phyloP scores from a whole-genome alignment of 2,797 vertebrate genomes.

The Crenichthys baileyi region DNA sequence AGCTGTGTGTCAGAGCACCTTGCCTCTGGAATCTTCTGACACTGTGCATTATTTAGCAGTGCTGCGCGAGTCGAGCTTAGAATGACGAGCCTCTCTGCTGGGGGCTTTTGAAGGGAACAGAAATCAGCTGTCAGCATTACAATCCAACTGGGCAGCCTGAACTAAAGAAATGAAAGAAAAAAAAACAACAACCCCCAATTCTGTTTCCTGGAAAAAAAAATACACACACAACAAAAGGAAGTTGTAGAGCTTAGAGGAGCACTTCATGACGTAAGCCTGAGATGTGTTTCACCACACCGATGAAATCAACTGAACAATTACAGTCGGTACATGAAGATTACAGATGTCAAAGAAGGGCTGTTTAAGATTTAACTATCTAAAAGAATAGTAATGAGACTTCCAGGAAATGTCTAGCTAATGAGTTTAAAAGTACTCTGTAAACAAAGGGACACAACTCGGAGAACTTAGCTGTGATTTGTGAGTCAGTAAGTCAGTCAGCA shows the following conservation, averaged over 20 bases:
- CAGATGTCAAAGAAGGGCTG: conserved; percentile 62
- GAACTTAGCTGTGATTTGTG: conserved; percentile 36
- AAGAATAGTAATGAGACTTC: conserved; percentile 55
- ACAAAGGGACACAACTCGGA: conserved; percentile 32
- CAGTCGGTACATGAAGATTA: conserved; percentile 37
- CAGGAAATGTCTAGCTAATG: conserved; percentile 36
- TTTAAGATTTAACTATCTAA: conserved; percentile 43
- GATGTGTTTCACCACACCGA: conserved; percentile 27
- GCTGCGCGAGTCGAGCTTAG: conserved; percentile 39
- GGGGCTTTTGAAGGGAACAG: conserved; percentile 57
- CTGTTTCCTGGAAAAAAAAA: conserved; percentile 34
- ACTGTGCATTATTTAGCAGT: conserved; percentile 68
- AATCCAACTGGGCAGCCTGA: conserved; percentile 30
- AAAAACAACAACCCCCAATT: conserved; percentile 14
- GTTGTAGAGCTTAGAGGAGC: conserved; percentile 22
- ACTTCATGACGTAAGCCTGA: conserved; percentile 30
- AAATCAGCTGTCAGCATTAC: conserved; percentile 57
- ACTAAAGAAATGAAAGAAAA: conserved; percentile 35
- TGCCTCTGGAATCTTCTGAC: conserved; percentile 57
- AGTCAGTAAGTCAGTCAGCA: conserved; percentile 25
- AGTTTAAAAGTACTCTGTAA: conserved; percentile 54
- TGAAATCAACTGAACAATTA: conserved; percentile 46
- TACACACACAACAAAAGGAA: conserved; percentile 30
- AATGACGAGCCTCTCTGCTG: conserved; percentile 63
- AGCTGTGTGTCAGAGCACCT: conserved; percentile 47